These are phyloP conservation scores for Silurus aristotelis DNA, from an alignment of 2,797 vertebrate genomes.

Conservation along the genomic window DNA sequence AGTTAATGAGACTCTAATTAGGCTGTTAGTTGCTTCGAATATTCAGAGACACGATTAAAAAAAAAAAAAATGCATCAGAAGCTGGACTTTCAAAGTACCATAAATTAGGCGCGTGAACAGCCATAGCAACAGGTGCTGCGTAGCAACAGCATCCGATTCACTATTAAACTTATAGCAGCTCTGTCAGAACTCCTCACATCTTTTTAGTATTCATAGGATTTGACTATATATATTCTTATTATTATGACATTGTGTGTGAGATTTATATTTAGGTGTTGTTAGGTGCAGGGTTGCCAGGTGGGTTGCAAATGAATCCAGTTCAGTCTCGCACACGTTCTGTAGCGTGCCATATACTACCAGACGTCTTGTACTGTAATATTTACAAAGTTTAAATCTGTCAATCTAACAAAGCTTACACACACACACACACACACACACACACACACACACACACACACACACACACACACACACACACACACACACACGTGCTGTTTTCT, in stretches of 20 bases:
- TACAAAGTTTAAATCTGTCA: not conserved
- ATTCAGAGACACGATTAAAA: not conserved
- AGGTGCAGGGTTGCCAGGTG: not conserved
- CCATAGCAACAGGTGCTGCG: slow-evolving; percentile 5
- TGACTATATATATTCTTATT: not conserved
- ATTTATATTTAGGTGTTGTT: not conserved
- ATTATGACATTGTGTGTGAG: not conserved
- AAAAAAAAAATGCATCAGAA: not conserved
- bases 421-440: too few relatives aligned
- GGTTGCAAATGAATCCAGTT: not conserved
- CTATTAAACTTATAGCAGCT: not conserved
- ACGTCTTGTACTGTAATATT: not conserved
- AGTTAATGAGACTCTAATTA: not conserved
- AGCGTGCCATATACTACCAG: not conserved
- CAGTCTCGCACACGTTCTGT: not conserved
- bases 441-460: too few relatives aligned
- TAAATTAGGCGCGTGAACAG: not conserved
- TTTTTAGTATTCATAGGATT: not conserved
- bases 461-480: not conserved
- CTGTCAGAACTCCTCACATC: not conserved
- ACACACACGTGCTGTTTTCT: not conserved
- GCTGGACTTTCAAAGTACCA: not conserved
- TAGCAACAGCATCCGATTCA: not conserved
- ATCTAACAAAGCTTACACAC: not conserved
- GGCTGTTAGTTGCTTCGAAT: not conserved